phyloP scores from a whole-genome alignment of 2,888 invertebrate species.

The Malthinus flaveolus region DNA sequence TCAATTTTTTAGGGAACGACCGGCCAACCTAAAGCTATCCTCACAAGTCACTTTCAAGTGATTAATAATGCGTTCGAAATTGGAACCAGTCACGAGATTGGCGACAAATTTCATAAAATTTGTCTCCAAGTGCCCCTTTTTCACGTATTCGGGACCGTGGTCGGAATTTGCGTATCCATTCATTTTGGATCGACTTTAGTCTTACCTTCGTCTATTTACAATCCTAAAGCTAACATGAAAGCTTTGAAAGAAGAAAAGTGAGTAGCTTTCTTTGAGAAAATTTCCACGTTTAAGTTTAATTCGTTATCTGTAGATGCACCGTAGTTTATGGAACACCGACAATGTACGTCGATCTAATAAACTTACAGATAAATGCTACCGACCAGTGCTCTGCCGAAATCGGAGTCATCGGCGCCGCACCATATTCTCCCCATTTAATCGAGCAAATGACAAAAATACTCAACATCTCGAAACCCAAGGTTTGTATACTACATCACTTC shows the following conservation, averaged over 20 bases:
- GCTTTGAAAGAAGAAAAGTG: conserved; percentile 70
- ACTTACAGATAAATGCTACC: conserved; percentile 54
- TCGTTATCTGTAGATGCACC: conserved; percentile 61
- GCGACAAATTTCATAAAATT: conserved; percentile 57
- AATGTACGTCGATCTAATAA: conserved; percentile 78
- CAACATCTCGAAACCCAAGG: conserved; percentile 40
- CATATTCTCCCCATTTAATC: conserved; percentile 66
- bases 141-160: conserved; percentile 78
- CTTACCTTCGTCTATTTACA: conserved; percentile 63
- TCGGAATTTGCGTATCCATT: conserved; percentile 62
- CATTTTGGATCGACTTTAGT: conserved; percentile 66
- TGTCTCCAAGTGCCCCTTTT: conserved; percentile 77
- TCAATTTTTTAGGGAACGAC: conserved; percentile 56
- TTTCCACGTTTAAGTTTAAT: background rate
- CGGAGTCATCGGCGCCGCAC: conserved; percentile 73
- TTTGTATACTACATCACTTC: background rate
- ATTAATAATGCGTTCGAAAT: conserved; percentile 75
- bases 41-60: conserved; percentile 70
- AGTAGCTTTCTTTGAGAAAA: conserved; percentile 26
- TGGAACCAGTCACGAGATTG: conserved; percentile 57
- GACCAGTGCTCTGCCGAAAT: conserved; percentile 55
- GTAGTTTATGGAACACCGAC: conserved; percentile 78
- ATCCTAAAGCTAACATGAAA: conserved; percentile 64
- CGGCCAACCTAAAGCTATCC: conserved; percentile 73
- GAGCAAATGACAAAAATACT: conserved; percentile 56